Evolutionary conservation across 2,113 vertebrate species (phyloP).

Genomic region (Tupaia tana): DNA sequence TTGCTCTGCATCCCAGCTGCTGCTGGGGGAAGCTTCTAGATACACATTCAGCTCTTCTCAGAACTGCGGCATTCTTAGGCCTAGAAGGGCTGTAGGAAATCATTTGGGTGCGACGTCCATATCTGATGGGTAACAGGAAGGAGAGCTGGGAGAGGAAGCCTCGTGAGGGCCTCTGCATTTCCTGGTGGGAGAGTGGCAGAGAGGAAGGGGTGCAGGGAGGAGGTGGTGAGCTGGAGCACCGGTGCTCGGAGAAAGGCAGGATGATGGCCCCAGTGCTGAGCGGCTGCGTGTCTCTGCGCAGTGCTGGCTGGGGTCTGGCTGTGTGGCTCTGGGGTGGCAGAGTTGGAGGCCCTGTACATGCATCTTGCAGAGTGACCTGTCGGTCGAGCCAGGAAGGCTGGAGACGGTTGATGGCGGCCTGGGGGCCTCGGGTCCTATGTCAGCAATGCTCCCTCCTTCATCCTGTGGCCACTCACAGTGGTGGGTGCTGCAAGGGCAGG

Average conservation of each 20-base stretch:
- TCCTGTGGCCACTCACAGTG: not conserved
- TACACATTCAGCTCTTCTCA: fast-evolving
- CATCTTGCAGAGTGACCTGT: fast-evolving
- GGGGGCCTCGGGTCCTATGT: not conserved
- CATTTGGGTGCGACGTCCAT: not conserved
- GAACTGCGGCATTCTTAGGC: fast-evolving
- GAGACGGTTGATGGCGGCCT: too few species aligned
- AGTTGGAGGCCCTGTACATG: fast-evolving
- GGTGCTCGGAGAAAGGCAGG: not conserved
- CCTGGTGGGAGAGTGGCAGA: fast-evolving
- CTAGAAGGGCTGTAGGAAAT: not conserved
- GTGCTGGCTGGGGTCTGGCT: not conserved
- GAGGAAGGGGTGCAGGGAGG: not conserved
- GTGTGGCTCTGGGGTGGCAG: not conserved
- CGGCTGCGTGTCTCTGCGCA: too few species aligned
- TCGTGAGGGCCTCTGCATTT: not conserved
- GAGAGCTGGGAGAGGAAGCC: fast-evolving
- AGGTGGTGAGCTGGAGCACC: fast-evolving
- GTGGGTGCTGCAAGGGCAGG: too few species aligned
- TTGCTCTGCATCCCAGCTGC: not conserved
- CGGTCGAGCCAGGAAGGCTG: not conserved
- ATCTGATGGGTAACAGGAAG: not conserved
- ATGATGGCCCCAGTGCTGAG: fast-evolving
- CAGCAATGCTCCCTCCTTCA: not conserved
- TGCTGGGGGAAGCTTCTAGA: not conserved